Base-by-base conservation (phyloP, 1,140 invertebrate genomes). In the Anadara kagoshimensis region DNA sequence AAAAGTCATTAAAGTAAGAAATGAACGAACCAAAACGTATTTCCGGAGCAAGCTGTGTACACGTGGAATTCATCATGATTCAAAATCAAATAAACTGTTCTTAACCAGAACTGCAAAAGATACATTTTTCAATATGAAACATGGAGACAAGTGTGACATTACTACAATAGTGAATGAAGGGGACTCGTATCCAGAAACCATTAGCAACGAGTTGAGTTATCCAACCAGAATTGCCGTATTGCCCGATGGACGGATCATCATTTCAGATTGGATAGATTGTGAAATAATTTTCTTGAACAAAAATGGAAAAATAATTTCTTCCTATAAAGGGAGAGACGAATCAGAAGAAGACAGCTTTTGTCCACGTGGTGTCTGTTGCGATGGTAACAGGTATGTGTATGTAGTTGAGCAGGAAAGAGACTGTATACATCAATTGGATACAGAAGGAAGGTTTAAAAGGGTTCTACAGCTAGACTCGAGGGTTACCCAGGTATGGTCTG, bases 301-400 rank as follows among this genome's bases (percentile, higher is more conserved):
- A 26, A 26, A 49, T 14, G 43, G 49, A 5, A 41, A 49, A 63
- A 45, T 47, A 63, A n/a, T 63, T 7, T 43, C 43, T 16, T 63
- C 22, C 18, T 63, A 63, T 29, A 49, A 49, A 49, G 61, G 61
- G 0, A 63, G 49, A 47, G 43, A 43, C 1, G 5, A 49, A 8
- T 11, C 49, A 10, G 22, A 43, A 63, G 61, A 47, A 16, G 61
- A 63, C 18, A 36, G 29, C 29, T 63, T 63, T n/a, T 47, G 45
- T 16, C 61, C 61, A 26, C 61, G 61, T 26, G 61, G 61, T 63
- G 29, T 63, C 5, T 63, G 61, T 26, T 47, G 61, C 44, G 49
- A 20, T 16, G 22, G 43, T 14, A 45, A 63, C 26, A 45, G 43
- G 10, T 24, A 63, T 26, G 49, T 63, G 18, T 47, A 47, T 18